These are phyloP conservation scores for Lycaon pictus DNA, from an alignment of 2,113 vertebrate genomes.

Conservation along the genomic window DNA sequence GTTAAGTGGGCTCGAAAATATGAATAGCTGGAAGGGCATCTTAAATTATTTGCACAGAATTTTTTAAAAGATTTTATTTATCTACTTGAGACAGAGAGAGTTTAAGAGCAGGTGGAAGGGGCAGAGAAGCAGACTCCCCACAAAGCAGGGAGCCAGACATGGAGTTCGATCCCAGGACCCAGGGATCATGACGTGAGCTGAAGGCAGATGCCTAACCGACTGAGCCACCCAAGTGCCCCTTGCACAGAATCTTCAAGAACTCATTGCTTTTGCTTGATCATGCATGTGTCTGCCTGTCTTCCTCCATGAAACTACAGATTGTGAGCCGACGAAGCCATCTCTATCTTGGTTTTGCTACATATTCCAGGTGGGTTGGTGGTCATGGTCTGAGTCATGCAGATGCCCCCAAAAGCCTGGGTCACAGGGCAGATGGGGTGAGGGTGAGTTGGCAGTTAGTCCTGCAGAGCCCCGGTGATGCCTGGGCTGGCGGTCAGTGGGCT, in stretches of 20 bases:
- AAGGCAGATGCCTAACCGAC: too few species aligned
- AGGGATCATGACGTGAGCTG: too few species aligned
- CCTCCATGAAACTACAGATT: neutral
- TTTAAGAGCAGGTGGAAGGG: too few species aligned
- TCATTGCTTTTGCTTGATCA: neutral
- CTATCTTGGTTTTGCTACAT: neutral
- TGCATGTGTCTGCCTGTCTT: neutral
- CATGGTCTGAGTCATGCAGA: neutral
- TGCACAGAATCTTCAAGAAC: neutral
- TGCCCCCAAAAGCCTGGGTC: neutral
- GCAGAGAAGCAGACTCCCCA: too few species aligned
- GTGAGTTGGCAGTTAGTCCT: neutral
- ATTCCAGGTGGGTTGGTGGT: neutral
- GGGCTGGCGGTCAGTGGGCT: neutral
- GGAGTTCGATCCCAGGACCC: too few species aligned
- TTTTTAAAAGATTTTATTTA: too few species aligned
- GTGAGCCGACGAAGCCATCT: neutral
- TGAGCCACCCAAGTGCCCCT: too few species aligned
- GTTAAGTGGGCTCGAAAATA: conserved; percentile 27
- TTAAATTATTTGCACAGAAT: neutral
- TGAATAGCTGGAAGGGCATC: neutral
- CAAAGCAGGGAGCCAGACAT: too few species aligned
- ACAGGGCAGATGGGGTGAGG: neutral
- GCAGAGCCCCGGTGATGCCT: neutral
- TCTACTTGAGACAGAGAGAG: too few species aligned